Base-by-base conservation (phyloP, 2,113 vertebrate genomes). In the Ceyx margarethae region DNA sequence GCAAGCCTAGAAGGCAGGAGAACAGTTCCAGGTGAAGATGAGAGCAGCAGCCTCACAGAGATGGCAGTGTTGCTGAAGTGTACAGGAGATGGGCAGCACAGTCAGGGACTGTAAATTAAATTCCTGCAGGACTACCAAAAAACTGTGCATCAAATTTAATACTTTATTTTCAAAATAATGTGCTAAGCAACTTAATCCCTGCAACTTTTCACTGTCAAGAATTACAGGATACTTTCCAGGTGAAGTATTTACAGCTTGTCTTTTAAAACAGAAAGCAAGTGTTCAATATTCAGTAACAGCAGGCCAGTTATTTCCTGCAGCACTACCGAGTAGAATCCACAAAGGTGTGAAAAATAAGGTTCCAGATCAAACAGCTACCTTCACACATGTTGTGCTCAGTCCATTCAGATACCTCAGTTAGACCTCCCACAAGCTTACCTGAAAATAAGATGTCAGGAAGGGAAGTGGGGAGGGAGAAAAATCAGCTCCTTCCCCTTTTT, bases 251-350 rank as follows among this genome's bases (percentile, higher is more conserved):
- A 76, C 20, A 85, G 66, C 45, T 85, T 37, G 10, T 26, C 42
- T 91, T 65, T 68, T n/a, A 86, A 73, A 82, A 18, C 29, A 95
- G 37, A 68, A 83, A 75, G 43, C 22, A 74, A 91, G 20, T 42
- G 54, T 87, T 82, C 58, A 85, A 3, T 29, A 81, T 42, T 68
- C 18, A 67, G 35, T 51, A 51, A 81, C 13, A 91, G 48, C 57
- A 89, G 72, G 64, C 6, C 6, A 69, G 58, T 72, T 48, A 67
- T 42, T 85, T 84, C 42, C 62, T 57, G 42, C 35, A 76, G n/a
- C 28, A 62, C 58, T 42, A 13, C 2, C 37, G 23, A 74, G 23
- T 1, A 84, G 53, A 83, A 57, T 45, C 64, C 33, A 22, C 20
- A 8, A 50, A 33, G 10, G 31, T 1, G 0, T 40, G n/a, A 80